phyloP scores from a whole-genome alignment of 2,888 invertebrate species.

The Gasteruption jaculator region DNA sequence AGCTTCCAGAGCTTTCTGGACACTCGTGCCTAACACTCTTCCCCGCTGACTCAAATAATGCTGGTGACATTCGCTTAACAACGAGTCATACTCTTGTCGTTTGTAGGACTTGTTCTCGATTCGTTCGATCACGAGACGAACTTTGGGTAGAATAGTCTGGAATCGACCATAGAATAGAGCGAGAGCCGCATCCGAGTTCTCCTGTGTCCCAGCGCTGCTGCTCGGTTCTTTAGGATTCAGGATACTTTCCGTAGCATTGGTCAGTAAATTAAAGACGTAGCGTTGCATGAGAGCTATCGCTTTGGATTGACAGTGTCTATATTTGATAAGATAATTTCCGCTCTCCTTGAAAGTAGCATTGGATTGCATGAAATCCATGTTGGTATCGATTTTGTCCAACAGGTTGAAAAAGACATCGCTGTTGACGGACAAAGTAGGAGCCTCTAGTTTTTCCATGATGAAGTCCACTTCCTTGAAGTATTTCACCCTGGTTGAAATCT shows the following conservation, averaged over 20 bases:
- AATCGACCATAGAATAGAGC: conserved; percentile 93
- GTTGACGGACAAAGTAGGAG: conserved; percentile 76
- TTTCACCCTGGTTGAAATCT: conserved; percentile 73
- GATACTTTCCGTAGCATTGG: conserved; percentile 67
- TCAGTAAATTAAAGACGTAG: conserved; percentile 72
- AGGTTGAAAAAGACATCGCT: conserved; percentile 80
- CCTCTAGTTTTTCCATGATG: conserved; percentile 73
- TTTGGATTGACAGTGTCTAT: conserved; percentile 77
- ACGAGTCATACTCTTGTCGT: conserved; percentile 71
- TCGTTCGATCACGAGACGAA: conserved; percentile 75
- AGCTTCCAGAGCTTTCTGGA: conserved; percentile 46
- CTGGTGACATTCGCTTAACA: conserved; percentile 76
- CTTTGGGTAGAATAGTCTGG: conserved; percentile 83
- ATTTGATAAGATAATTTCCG: conserved; percentile 74
- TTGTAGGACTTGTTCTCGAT: conserved; percentile 73
- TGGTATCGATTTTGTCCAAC: conserved; percentile 79
- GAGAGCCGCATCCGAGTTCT: conserved; percentile 64
- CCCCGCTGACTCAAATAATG: conserved; percentile 75
- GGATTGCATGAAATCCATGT: conserved; percentile 75
- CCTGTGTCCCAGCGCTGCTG: conserved; percentile 26
- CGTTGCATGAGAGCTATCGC: conserved; percentile 76
- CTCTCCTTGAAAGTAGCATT: conserved; percentile 85
- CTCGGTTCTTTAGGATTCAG: conserved; percentile 38
- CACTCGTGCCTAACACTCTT: conserved; percentile 57
- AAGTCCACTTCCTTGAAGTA: conserved; percentile 84